Base-by-base conservation (phyloP, 2,113 vertebrate species). In the Motacilla tschutschensis region DNA sequence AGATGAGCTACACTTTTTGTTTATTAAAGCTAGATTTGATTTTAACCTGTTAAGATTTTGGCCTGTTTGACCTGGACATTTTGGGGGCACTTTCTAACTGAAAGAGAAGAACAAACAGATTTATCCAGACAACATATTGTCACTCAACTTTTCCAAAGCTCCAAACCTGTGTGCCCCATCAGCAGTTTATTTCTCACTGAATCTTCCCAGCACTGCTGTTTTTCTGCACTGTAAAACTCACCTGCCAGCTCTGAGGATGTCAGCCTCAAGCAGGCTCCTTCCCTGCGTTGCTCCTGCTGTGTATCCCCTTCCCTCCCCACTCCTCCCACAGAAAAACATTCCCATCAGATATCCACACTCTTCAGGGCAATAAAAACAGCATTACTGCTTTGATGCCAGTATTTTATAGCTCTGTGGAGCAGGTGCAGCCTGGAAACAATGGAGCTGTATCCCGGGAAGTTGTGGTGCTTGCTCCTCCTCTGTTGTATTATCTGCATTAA, bases 101-200 rank as follows among this genome's bases (percentile, higher is more conserved):
- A 60, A 53, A 60, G 16, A 76, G 50, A 51, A 84, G 62, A 63
- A 70, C 14, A 24, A 33, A 44, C 44, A 64, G 50, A 40, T 65
- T 43, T 31, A 75, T 36, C 17, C 51, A 55, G 55, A 51, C 51
- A 72, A 87, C 72, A 46, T 9, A 28, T 0, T 69, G 43, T 41
- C 38, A 57, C 44, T 63, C 29, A 51, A 0, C 8, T 59, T 41
- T 38, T 89, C 46, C 59, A 70, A 47, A 91, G 18, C 66, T 44
- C 47, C 48, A 43, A 57, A 44, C 28, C n/a, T 5, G 4, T 35
- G 50, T 69, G 63, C 83, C 79, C 48, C 88, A 88, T 69, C 85
- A 88, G 88, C 80, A 83, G 50, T 88, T 89, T 66, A 51, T 51
- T 73, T 73, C 77, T 66, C 70, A 12, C 20, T 41, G 59, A 55